Base-by-base conservation (phyloP, 2,888 invertebrate species). In the Phasia obesa region DNA sequence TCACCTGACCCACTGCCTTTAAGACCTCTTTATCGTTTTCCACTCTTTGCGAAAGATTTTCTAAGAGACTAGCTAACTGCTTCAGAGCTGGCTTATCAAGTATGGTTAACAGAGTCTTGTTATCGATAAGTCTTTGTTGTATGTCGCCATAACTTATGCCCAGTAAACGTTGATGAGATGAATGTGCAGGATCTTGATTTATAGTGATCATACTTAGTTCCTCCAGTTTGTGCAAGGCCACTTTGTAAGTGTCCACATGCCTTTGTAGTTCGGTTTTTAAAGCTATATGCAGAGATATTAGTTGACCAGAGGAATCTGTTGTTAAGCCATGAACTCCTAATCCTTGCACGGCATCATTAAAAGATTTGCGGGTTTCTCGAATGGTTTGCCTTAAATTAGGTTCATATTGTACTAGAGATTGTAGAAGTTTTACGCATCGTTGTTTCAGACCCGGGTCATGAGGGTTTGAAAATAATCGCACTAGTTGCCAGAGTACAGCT, bases 21-120 rank as follows among this genome's bases (percentile, higher is more conserved):
- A 98, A 92, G 69, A 96, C 96, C 76, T 97, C 96, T 91, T 98
- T 98, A 92, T 98, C 98, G 88, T 95, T 96, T 90, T 98, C 97
- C 57, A 98, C 97, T 84, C 98, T 93, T 25, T 95, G 93, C 59
- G 95, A 94, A 49, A 98, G 92, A 85, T 94, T 93, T 51, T 94
- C 93, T 49, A 94, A 93, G 81, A 97, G 92, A 1, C 93, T 93
- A 21, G 93, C 92, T 70, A 98, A 93, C 90, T 96, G 95, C 87
- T 96, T 94, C 86, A 97, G 90, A 3, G 95, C 95, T 35, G 95
- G 95, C 89, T 96, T 96, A 88, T 96, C 96, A 86, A 97, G 92
- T 79, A 96, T 95, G 57, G 97, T 97, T 83, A 97, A 92, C 44
- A 98, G 92, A 0, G 97, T 96, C 91, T 97, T 97, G 92, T 98